A percentile compares a stretch with the other conserved stretches of the same genome.
phyloP scores from a whole-genome alignment of 2,113 vertebrate genomes.

The Perca flavescens region DNA sequence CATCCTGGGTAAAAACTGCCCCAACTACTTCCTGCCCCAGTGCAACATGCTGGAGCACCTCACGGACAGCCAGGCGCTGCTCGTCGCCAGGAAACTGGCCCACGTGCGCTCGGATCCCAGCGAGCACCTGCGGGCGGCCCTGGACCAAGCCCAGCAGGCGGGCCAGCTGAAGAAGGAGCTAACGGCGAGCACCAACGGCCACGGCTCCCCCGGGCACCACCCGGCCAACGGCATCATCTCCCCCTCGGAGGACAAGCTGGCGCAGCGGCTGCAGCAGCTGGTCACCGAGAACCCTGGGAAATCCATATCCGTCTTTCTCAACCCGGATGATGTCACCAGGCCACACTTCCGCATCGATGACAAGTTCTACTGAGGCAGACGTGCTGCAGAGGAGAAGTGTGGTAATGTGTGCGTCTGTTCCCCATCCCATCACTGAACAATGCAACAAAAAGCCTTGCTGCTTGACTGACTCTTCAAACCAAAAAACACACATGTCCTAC shows the following conservation, averaged over 20 bases:
- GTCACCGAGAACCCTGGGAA: slow-evolving; percentile 88
- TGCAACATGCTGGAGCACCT: slow-evolving; percentile 87
- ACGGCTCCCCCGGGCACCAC: slow-evolving; percentile 77
- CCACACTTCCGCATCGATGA: slow-evolving; percentile 89
- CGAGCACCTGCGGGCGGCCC: slow-evolving; percentile 85
- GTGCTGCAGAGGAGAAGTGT: not conserved
- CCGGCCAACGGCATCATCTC: slow-evolving; percentile 74
- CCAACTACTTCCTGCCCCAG: slow-evolving; percentile 89
- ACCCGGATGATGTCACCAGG: slow-evolving; percentile 86
- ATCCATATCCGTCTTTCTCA: slow-evolving; percentile 88
- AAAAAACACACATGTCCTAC: slow-evolving; percentile 56
- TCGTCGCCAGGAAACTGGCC: slow-evolving; percentile 84
- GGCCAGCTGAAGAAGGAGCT: slow-evolving; percentile 85
- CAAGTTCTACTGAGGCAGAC: slow-evolving; percentile 84
- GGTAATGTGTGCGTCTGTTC: not conserved
- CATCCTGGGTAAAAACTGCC: slow-evolving; percentile 87
- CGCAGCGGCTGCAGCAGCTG: slow-evolving; percentile 86
- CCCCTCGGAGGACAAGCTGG: slow-evolving; percentile 84
- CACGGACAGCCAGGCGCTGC: slow-evolving; percentile 79
- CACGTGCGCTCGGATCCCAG: slow-evolving; percentile 87
- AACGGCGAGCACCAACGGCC: slow-evolving; percentile 68
- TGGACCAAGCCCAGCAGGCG: slow-evolving; percentile 88
- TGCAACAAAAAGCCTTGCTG: slow-evolving; percentile 38
- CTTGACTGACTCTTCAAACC: slow-evolving; percentile 66
- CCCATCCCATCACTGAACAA: slow-evolving; percentile 19